Evolutionary conservation across 1,140 invertebrate species (phyloP).

Genomic region (Drosophila sechellia): DNA sequence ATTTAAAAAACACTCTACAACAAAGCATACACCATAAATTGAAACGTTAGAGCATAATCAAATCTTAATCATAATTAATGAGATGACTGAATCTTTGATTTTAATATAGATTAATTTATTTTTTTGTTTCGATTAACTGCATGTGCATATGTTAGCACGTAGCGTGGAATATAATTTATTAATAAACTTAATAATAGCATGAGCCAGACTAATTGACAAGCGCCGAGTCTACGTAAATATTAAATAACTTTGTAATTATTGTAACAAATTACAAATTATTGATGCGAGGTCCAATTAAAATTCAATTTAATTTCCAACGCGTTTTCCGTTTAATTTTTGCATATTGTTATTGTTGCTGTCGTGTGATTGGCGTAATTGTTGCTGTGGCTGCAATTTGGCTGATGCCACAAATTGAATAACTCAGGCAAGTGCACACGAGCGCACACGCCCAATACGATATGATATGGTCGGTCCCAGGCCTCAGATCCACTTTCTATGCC

Average conservation of each 20-base stretch:
- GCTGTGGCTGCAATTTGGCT: slow-evolving; percentile 53
- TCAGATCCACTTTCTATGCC: slow-evolving; percentile 24
- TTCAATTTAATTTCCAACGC: slow-evolving; percentile 66
- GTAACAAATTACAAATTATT: slow-evolving; percentile 66
- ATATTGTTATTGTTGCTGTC: slow-evolving; percentile 28
- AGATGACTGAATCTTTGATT: slow-evolving; percentile 11
- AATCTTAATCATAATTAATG: slow-evolving; percentile 33
- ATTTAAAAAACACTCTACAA: too few relatives aligned
- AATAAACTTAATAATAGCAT: slow-evolving; percentile 59
- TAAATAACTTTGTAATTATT: slow-evolving; percentile 73
- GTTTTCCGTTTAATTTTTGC: slow-evolving; percentile 37
- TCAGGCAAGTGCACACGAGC: slow-evolving; percentile 60
- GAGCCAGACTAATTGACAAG: slow-evolving; percentile 73
- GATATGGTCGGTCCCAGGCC: slow-evolving; percentile 14
- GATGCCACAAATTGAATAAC: slow-evolving; percentile 61
- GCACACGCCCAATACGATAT: slow-evolving; percentile 35
- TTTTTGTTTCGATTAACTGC: neutral
- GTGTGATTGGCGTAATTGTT: slow-evolving; percentile 48
- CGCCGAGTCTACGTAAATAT: slow-evolving; percentile 66
- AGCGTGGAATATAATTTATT: slow-evolving; percentile 33
- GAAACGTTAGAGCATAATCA: slow-evolving; percentile 6
- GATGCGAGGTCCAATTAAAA: slow-evolving; percentile 74
- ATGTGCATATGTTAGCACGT: neutral
- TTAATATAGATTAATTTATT: slow-evolving; percentile 5
- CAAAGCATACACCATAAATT: too few relatives aligned